These are phyloP conservation scores for Agrilus cyanescens DNA, from an alignment of 2,888 invertebrate genomes.

Conservation along the genomic window DNA sequence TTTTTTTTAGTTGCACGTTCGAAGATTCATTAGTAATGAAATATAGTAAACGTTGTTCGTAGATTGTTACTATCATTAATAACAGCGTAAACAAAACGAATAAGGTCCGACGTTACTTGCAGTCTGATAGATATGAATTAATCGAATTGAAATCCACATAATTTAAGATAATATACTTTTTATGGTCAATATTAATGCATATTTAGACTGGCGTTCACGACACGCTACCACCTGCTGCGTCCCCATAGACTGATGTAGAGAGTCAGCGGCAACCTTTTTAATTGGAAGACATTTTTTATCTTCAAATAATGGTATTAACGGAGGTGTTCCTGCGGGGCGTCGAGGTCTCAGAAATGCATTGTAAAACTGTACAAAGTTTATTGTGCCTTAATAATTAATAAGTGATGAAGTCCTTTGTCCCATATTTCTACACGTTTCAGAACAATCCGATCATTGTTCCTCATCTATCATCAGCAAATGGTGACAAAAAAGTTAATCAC, in stretches of 20 bases:
- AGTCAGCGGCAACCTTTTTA: constrained; percentile 36
- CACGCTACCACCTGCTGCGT: constrained; percentile 32
- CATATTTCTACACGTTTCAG: no score
- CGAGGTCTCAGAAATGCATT: constrained; percentile 20
- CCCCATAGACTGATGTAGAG: constrained; percentile 37
- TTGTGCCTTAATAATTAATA: constrained; percentile 21
- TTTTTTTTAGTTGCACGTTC: no score
- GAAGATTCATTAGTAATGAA: no score
- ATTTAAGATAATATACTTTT: constrained; percentile 29
- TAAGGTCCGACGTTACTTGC: no score
- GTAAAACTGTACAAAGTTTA: constrained; percentile 27
- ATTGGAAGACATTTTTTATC: constrained; percentile 38
- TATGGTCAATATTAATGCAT: constrained; percentile 30
- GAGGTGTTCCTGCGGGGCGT: constrained; percentile 28
- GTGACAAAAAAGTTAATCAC: no score
- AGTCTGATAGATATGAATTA: no score
- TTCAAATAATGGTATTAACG: constrained; percentile 36
- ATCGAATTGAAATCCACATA: constrained; percentile 7
- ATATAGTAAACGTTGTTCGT: no score
- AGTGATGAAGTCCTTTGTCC: no score
- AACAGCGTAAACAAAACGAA: no score
- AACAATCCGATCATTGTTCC: no score
- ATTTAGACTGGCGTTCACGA: constrained; percentile 26
- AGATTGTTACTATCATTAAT: no score
- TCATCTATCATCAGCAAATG: no score